A percentile compares a stretch with the other conserved stretches of the same genome.
Evolutionary conservation across 2,888 invertebrate species (phyloP).

Genomic region (Latheticus oryzae): DNA sequence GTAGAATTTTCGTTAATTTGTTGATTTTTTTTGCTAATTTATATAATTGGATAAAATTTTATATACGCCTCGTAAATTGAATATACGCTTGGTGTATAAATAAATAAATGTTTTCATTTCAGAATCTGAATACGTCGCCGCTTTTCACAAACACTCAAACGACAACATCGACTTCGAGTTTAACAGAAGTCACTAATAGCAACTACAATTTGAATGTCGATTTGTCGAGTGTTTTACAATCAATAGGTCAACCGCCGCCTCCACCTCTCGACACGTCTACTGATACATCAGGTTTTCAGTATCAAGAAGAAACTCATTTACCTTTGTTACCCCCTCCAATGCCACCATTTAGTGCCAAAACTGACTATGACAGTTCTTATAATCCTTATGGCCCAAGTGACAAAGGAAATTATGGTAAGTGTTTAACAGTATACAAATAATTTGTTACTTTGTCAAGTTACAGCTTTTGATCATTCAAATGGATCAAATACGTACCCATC

Average conservation of each 20-base stretch:
- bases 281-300: constrained; percentile 29
- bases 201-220: constrained; percentile 19
- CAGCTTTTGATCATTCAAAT: constrained; percentile 15
- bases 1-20: no score
- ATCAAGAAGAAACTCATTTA: constrained; percentile 56
- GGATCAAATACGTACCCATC: constrained; percentile 51
- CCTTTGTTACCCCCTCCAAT: constrained; percentile 71
- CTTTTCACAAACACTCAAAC: constrained; percentile 43
- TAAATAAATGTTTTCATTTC: constrained; percentile 34
- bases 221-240: constrained; percentile 56
- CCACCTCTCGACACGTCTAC: constrained; percentile 51
- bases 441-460: not conserved
- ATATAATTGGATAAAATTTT: no score
- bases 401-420: constrained; percentile 23
- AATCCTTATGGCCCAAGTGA: constrained; percentile 33
- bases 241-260: constrained; percentile 68
- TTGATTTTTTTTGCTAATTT: not conserved
- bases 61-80: no score
- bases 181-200: constrained; percentile 32
- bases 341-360: constrained; percentile 63
- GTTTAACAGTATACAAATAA: constrained; percentile 5
- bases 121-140: constrained; percentile 52
- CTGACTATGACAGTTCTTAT: constrained; percentile 45
- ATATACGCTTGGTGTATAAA: not conserved
- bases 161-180: constrained; percentile 43